phyloP scores from a whole-genome alignment of 2,797 vertebrate species.

The Podarcis lilfordi region DNA sequence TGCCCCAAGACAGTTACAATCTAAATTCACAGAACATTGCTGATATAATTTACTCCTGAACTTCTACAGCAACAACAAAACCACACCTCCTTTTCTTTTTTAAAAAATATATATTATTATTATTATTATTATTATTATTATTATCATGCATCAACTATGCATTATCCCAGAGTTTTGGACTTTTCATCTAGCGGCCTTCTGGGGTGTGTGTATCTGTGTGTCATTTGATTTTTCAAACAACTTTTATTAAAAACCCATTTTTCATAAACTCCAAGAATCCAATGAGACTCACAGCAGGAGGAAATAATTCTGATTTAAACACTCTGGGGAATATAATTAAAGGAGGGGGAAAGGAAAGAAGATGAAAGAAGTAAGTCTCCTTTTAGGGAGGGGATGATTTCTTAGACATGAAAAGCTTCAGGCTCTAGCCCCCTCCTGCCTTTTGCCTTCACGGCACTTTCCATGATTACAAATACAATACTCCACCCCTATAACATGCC shows the following conservation, averaged over 20 bases:
- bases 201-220: neutral
- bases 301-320: neutral
- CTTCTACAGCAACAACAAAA: neutral
- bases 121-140: neutral
- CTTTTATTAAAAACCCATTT: slow-evolving; percentile 16
- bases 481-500: neutral
- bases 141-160: neutral
- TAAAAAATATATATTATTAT: too few species aligned
- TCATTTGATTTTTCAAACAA: neutral
- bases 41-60: neutral
- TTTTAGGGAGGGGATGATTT: neutral
- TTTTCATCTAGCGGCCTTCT: neutral
- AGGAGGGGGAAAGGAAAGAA: slow-evolving; percentile 10
- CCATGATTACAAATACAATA: neutral
- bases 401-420: neutral
- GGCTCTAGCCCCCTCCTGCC: too few species aligned
- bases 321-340: slow-evolving; percentile 39
- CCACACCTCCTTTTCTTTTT: neutral
- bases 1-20: neutral
- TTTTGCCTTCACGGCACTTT: neutral
- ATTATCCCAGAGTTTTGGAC: too few species aligned
- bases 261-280: slow-evolving; percentile 9
- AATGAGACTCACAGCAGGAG: slow-evolving; percentile 14
- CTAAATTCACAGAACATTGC: neutral
- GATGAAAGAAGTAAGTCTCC: neutral